A percentile compares a stretch with the other conserved stretches of the same genome.
phyloP scores from a whole-genome alignment of 2,113 vertebrate genomes.

The Pogona vitticeps region DNA sequence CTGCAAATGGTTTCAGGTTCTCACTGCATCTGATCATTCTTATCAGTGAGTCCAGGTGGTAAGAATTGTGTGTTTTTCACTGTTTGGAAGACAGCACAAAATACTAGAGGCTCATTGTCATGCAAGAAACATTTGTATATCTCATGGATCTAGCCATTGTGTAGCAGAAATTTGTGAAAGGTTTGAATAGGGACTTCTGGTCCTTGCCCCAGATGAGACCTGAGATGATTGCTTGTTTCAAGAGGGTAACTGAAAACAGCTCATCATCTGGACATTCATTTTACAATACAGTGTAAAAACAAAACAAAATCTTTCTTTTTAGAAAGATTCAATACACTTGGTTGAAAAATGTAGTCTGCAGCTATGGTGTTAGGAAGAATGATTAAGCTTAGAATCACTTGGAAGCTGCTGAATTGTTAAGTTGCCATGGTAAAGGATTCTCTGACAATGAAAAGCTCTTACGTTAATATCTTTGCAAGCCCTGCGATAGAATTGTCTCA shows the following conservation, averaged over 20 bases:
- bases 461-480: constrained; percentile 70
- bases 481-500: constrained; percentile 72
- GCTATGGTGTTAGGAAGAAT: constrained; percentile 55
- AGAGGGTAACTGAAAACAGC: constrained; percentile 59
- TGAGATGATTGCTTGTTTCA: constrained; percentile 50
- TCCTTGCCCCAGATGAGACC: constrained; percentile 44
- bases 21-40: constrained; percentile 57
- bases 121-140: constrained; percentile 37
- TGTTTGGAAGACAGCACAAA: constrained; percentile 50
- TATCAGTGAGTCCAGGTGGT: constrained; percentile 60
- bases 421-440: constrained; percentile 80
- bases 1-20: constrained; percentile 59
- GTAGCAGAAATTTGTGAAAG: constrained; percentile 41
- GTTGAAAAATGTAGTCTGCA: constrained; percentile 60
- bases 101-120: constrained; percentile 44
- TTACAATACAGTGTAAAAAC: constrained; percentile 15
- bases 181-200: constrained; percentile 64
- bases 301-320: constrained; percentile 52
- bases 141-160: constrained; percentile 25
- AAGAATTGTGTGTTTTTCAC: constrained; percentile 51
- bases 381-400: constrained; percentile 75
- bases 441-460: constrained; percentile 75
- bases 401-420: constrained; percentile 72
- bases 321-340: constrained; percentile 53
- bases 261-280: constrained; percentile 65